phyloP scores from a whole-genome alignment of 2,888 invertebrate genomes.

The Lasius platythorax region DNA sequence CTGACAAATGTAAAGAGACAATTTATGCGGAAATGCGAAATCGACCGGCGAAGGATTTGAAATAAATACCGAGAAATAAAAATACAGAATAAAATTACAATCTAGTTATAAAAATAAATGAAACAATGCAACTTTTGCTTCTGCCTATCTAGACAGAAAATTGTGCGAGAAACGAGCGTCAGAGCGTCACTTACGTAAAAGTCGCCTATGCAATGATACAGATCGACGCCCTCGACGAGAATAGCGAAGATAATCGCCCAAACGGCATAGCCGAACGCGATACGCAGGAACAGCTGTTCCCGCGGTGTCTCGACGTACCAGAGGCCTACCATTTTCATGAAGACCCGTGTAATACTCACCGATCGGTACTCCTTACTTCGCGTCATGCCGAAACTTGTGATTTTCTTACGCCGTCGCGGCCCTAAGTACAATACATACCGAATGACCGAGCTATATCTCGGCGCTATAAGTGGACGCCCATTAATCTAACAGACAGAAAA shows the following conservation, averaged over 20 bases:
- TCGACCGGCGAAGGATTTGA: neutral
- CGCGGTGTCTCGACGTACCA: constrained; percentile 68
- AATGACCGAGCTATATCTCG: neutral
- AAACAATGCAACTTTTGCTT: neutral
- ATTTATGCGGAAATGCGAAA: neutral
- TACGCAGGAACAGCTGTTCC: constrained; percentile 61
- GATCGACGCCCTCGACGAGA: constrained; percentile 65
- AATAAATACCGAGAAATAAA: neutral
- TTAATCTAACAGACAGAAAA: constrained; percentile 37
- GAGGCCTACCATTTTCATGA: constrained; percentile 73
- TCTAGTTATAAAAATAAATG: neutral
- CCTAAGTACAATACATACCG: constrained; percentile 35
- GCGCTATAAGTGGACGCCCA: constrained; percentile 29
- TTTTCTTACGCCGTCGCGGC: constrained; percentile 6
- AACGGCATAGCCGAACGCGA: constrained; percentile 68
- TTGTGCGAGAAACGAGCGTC: neutral
- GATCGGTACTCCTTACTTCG: constrained; percentile 62
- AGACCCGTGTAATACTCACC: constrained; percentile 68
- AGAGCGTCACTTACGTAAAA: constrained; percentile 70
- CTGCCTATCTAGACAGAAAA: neutral
- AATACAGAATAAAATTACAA: neutral
- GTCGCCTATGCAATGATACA: constrained; percentile 69
- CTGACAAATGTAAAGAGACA: neutral
- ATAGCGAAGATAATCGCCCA: constrained; percentile 66
- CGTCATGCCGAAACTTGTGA: constrained; percentile 52